A percentile compares a stretch with the other conserved stretches of the same genome.
Evolutionary conservation across 2,888 invertebrate species (phyloP).

Genomic region (Dryadula phaetusa): DNA sequence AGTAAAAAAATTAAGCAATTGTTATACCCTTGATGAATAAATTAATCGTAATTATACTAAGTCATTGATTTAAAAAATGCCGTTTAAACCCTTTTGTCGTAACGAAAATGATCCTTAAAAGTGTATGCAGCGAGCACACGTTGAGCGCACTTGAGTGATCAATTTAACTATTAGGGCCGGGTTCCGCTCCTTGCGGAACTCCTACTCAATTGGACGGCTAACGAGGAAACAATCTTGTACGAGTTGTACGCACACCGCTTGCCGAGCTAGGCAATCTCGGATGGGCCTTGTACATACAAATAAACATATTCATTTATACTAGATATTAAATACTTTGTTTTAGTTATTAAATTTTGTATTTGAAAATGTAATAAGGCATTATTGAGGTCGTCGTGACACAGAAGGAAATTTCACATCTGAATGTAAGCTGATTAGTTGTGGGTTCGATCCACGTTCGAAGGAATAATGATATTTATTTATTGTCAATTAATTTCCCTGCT

Average conservation of each 20-base stretch:
- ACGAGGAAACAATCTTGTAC: constrained; percentile 84
- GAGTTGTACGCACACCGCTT: constrained; percentile 70
- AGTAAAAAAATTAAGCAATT: no score
- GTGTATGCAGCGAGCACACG: constrained; percentile 42
- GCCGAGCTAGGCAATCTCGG: constrained; percentile 75
- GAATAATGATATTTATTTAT: neutral
- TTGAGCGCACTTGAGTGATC: constrained; percentile 61
- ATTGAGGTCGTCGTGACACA: no score
- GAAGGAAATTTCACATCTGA: no score
- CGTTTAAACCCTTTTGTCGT: constrained; percentile 18
- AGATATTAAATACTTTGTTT: neutral
- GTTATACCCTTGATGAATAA: neutral
- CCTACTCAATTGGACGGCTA: constrained; percentile 75
- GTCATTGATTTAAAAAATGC: constrained; percentile 19
- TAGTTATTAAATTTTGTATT: neutral
- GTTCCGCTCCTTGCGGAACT: constrained; percentile 77
- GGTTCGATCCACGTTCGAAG: neutral
- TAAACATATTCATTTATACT: constrained; percentile 20
- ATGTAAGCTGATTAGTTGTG: no score
- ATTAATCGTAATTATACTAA: constrained; percentile 19
- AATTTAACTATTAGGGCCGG: constrained; percentile 68
- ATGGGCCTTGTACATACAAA: constrained; percentile 50
- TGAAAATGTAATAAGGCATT: no score
- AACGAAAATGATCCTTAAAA: constrained; percentile 39
- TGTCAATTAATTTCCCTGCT: no score